Percentiles rank a stretch among this genome's conserved stretches.
phyloP scores from a whole-genome alignment of 2,113 vertebrate genomes.

The Zonotrichia leucophrys region DNA sequence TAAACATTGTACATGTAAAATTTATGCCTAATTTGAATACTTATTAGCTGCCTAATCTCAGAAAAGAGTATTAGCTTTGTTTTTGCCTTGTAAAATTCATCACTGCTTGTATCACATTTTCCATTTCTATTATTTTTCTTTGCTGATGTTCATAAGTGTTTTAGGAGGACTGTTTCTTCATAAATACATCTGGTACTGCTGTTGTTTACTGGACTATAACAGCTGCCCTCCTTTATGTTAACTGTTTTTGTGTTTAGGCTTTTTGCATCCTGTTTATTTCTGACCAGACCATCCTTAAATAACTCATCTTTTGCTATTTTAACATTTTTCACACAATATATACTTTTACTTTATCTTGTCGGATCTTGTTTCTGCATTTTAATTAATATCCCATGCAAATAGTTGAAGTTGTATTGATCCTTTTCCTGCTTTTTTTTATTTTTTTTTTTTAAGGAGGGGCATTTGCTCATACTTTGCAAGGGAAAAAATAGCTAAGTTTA shows the following conservation, averaged over 20 bases:
- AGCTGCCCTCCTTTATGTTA: slow-evolving; percentile 72
- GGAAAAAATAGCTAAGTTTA: slow-evolving; percentile 11
- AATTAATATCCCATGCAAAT: slow-evolving; percentile 31
- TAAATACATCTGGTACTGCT: slow-evolving; percentile 81
- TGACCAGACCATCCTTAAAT: slow-evolving; percentile 67
- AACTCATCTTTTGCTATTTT: slow-evolving; percentile 23
- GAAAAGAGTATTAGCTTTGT: slow-evolving; percentile 89
- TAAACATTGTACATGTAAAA: slow-evolving; percentile 98
- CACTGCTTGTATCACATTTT: slow-evolving; percentile 77
- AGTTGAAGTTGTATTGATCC: slow-evolving; percentile 20
- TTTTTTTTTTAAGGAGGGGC: neutral
- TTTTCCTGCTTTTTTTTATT: neutral
- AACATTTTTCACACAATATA: neutral
- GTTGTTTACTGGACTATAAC: slow-evolving; percentile 78
- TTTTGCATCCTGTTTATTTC: slow-evolving; percentile 76
- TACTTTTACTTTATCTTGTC: neutral
- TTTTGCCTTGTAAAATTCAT: slow-evolving; percentile 91
- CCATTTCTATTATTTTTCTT: slow-evolving; percentile 75
- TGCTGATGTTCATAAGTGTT: slow-evolving; percentile 67
- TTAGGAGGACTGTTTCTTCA: slow-evolving; percentile 82
- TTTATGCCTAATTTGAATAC: slow-evolving; percentile 99
- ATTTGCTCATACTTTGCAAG: neutral
- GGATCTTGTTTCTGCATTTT: neutral
- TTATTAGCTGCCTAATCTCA: slow-evolving; percentile 96
- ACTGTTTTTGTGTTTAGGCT: slow-evolving; percentile 67